Conservation (phyloP, 1,140 invertebrate genomes). For the Caenorhabditis tropicalis region DNA sequence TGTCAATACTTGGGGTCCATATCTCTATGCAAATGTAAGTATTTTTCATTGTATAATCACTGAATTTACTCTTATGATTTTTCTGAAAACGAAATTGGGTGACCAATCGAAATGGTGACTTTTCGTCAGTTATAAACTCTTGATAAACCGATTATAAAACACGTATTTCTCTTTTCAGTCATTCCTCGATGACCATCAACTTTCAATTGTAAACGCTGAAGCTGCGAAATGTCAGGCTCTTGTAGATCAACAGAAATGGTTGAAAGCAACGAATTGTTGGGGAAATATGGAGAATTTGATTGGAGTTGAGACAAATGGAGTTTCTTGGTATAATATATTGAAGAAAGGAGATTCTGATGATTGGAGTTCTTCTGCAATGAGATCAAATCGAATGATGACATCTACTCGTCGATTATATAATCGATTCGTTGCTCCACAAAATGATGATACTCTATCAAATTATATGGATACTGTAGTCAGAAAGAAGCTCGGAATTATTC, state of each 20-base stretch:
- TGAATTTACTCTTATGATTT: neutral
- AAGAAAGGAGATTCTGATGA: conserved; percentile 56
- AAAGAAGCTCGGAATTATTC: conserved; percentile 72
- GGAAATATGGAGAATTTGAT: conserved; percentile 76
- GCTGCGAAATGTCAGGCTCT: conserved; percentile 71
- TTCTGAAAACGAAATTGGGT: conserved; percentile 67
- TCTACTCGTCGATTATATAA: conserved; percentile 33
- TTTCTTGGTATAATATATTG: conserved; percentile 85
- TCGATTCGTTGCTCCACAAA: conserved; percentile 46
- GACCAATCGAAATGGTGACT: conserved; percentile 60
- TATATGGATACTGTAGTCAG: conserved; percentile 72
- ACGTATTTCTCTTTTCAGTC: conserved; percentile 72
- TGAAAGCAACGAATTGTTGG: conserved; percentile 78
- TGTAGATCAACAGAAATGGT: conserved; percentile 74
- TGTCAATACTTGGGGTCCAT: conserved; percentile 82
- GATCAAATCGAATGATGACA: conserved; percentile 15
- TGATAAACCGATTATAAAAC: neutral
- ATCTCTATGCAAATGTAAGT: conserved; percentile 78
- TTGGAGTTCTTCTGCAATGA: conserved; percentile 49
- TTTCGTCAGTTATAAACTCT: conserved; percentile 73
- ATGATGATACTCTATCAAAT: conserved; percentile 62
- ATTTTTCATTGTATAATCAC: neutral
- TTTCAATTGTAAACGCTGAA: conserved; percentile 69
- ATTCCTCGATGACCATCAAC: conserved; percentile 74
- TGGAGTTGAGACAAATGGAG: conserved; percentile 75